Evolutionary conservation across 2,113 vertebrate genomes (phyloP).

Genomic region (Mus pahari): DNA sequence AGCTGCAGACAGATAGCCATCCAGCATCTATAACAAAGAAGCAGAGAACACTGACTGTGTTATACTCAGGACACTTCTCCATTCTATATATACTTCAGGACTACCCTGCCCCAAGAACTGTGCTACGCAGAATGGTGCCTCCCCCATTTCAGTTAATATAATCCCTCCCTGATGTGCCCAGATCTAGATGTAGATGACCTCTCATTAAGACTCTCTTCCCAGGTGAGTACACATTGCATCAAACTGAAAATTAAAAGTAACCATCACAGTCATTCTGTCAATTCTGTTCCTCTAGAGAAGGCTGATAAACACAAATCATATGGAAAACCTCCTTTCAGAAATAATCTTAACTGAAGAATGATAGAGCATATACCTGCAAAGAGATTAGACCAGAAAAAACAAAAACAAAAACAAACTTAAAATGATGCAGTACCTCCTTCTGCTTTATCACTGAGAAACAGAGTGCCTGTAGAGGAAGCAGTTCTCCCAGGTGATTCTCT

Average conservation of each 20-base stretch:
- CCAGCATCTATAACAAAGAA: neutral
- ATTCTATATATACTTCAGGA: neutral
- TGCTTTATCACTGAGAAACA: neutral
- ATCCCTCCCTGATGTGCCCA: neutral
- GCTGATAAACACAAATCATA: neutral
- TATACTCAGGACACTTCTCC: neutral
- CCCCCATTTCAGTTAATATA: neutral
- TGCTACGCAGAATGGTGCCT: neutral
- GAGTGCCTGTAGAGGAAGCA: neutral
- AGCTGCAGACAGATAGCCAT: neutral
- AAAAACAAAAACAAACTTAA: too few relatives aligned
- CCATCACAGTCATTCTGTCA: neutral
- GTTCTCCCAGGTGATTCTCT: too few relatives aligned
- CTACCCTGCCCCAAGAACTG: neutral
- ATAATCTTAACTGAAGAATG: neutral
- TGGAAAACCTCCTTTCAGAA: neutral
- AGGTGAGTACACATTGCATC: neutral
- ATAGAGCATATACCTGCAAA: neutral
- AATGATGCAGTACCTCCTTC: neutral
- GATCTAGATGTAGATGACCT: neutral
- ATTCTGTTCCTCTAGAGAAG: neutral
- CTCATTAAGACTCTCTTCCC: neutral
- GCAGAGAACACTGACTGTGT: neutral
- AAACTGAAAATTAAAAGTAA: neutral
- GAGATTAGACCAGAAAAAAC: neutral